phyloP scores from a whole-genome alignment of 2,888 invertebrate species.

The Tipula confusa region DNA sequence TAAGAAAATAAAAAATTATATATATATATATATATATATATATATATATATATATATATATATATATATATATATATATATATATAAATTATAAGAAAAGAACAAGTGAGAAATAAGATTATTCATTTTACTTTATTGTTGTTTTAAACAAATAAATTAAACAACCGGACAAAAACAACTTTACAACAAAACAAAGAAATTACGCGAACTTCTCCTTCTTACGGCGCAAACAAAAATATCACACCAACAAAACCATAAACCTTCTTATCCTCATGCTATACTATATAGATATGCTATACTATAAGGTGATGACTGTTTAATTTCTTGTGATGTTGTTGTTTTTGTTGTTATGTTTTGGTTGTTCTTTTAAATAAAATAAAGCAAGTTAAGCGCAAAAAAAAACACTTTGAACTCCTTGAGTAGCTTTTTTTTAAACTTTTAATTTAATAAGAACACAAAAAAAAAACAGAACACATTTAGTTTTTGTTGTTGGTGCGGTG shows the following conservation, averaged over 20 bases:
- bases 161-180: background rate
- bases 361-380: constrained; percentile 12
- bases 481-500: background rate
- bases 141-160: constrained; percentile 15
- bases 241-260: background rate
- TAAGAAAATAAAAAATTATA: too few relatives aligned
- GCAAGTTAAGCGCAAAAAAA: background rate
- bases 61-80: too few relatives aligned
- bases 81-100: background rate
- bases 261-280: background rate
- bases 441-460: constrained; percentile 14
- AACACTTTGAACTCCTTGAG: constrained; percentile 25
- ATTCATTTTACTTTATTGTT: constrained; percentile 20
- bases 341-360: background rate
- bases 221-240: background rate
- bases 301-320: constrained; percentile 14
- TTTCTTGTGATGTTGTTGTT: background rate
- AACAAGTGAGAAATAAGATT: constrained; percentile 25
- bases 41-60: too few relatives aligned
- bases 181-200: constrained; percentile 20
- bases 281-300: background rate
- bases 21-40: too few relatives aligned
- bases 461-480: background rate
- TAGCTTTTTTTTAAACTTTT: constrained; percentile 20
- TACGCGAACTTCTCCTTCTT: constrained; percentile 25